Percentiles rank a stretch among this genome's conserved stretches.
These are phyloP conservation scores for Pristionchus entomophagus DNA, from an alignment of 2,888 invertebrate genomes.

Conservation along the genomic window DNA sequence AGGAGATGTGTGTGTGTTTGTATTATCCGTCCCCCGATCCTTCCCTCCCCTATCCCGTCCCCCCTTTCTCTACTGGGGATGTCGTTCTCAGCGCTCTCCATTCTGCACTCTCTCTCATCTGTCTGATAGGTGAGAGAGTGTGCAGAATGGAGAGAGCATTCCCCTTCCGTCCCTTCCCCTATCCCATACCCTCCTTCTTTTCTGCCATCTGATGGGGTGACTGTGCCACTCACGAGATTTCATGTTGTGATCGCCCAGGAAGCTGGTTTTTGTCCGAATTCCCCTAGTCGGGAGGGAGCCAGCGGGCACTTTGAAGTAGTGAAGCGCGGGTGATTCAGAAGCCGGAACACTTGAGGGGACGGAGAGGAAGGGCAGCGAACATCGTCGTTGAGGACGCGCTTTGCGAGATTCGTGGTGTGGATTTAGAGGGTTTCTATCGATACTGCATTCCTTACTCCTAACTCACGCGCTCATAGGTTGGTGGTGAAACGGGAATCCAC, in stretches of 20 bases:
- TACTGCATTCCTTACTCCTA: too few relatives aligned
- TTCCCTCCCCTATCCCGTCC: neutral
- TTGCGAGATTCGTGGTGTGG: too few relatives aligned
- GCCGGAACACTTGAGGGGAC: neutral
- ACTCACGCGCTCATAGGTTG: too few relatives aligned
- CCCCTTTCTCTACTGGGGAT: neutral
- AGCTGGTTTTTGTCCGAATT: too few relatives aligned
- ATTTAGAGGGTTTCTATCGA: too few relatives aligned
- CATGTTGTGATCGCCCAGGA: neutral
- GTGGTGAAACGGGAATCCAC: too few relatives aligned
- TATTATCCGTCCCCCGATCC: neutral
- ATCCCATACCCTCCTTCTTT: neutral
- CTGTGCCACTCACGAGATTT: neutral
- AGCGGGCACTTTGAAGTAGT: neutral
- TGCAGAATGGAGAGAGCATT: too few relatives aligned
- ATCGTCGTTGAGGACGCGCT: too few relatives aligned
- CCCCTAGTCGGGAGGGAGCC: neutral
- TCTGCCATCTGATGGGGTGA: neutral
- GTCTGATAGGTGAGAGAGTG: too few relatives aligned
- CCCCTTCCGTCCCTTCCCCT: neutral
- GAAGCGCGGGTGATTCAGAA: neutral
- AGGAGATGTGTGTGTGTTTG: constrained; percentile 16
- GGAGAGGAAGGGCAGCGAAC: neutral
- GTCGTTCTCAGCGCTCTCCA: too few relatives aligned
- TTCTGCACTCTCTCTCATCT: too few relatives aligned